These are phyloP conservation scores for Dromius quadrimaculatus DNA, from an alignment of 2,888 invertebrate genomes.

Conservation along the genomic window DNA sequence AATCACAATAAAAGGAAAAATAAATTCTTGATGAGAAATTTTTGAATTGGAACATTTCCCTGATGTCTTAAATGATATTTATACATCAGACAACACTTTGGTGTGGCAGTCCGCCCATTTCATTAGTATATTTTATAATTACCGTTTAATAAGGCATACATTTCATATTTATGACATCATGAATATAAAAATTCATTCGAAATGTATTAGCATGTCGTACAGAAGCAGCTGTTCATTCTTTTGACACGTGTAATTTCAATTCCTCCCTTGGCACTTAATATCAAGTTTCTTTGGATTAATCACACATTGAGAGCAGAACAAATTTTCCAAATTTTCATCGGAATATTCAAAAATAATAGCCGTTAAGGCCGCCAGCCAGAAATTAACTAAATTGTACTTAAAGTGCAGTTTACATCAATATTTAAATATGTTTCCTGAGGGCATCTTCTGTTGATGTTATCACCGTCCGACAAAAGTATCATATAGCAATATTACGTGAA, in stretches of 20 bases:
- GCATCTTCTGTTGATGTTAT: slow-evolving; percentile 26
- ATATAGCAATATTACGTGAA: slow-evolving; percentile 30
- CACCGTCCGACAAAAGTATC: slow-evolving; percentile 29
- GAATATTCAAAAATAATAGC: slow-evolving; percentile 43
- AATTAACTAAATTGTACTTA: slow-evolving; percentile 51
- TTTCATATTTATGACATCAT: slow-evolving; percentile 51
- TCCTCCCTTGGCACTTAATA: slow-evolving; percentile 32
- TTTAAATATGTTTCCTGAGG: slow-evolving; percentile 44
- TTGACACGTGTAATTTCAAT: slow-evolving; percentile 43
- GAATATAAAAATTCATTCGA: slow-evolving; percentile 46
- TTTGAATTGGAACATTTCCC: no score
- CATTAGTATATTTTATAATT: slow-evolving; percentile 51
- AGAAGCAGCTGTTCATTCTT: slow-evolving; percentile 26
- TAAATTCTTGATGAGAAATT: no score
- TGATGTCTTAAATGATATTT: no score
- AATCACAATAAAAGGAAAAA: no score
- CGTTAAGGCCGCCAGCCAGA: slow-evolving; percentile 31
- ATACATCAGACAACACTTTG: slow-evolving; percentile 19
- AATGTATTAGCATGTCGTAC: slow-evolving; percentile 32
- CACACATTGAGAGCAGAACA: slow-evolving; percentile 42
- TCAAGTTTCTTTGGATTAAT: slow-evolving; percentile 20
- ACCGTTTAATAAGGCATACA: slow-evolving; percentile 39
- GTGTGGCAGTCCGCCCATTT: slow-evolving; percentile 39
- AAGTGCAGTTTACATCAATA: slow-evolving; percentile 47
- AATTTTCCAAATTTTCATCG: slow-evolving; percentile 40